Evolutionary conservation across 2,888 invertebrate genomes (phyloP).

Genomic region (Mimumesa dahlbomi): DNA sequence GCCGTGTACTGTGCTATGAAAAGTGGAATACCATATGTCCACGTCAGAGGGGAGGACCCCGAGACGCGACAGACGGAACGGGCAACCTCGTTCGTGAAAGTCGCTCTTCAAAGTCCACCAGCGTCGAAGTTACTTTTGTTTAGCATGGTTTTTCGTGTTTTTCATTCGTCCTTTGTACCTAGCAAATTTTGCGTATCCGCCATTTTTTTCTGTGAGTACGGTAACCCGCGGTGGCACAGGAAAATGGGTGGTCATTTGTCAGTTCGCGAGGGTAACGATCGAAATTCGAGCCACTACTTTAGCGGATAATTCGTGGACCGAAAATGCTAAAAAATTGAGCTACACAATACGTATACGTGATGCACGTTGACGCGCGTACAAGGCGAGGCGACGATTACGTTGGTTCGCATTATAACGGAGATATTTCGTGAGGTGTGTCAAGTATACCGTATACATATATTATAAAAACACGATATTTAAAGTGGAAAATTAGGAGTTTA

Average conservation of each 20-base stretch:
- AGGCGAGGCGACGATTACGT: neutral
- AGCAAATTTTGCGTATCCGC: neutral
- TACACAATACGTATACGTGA: too few species aligned
- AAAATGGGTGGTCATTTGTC: neutral
- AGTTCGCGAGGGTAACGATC: neutral
- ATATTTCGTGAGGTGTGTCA: neutral
- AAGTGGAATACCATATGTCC: conserved; percentile 74
- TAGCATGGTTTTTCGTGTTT: neutral
- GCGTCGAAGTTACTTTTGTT: conserved; percentile 14
- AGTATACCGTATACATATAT: neutral
- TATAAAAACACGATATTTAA: neutral
- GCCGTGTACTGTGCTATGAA: conserved; percentile 57
- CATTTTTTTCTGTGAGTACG: neutral
- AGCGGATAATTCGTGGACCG: neutral
- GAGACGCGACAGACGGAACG: conserved; percentile 44
- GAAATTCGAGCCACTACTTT: neutral
- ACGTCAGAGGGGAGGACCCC: conserved; percentile 65
- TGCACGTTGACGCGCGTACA: neutral
- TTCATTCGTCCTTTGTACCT: neutral
- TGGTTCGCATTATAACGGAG: neutral
- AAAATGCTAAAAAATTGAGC: too few species aligned
- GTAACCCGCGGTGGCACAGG: neutral
- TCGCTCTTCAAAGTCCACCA: conserved; percentile 6
- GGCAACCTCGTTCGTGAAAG: conserved; percentile 37
- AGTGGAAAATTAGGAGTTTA: too few species aligned